A percentile compares a stretch with the other conserved stretches of the same genome.
These are phyloP conservation scores for Celastrina argiolus DNA, from an alignment of 2,888 invertebrate species.

Conservation along the genomic window DNA sequence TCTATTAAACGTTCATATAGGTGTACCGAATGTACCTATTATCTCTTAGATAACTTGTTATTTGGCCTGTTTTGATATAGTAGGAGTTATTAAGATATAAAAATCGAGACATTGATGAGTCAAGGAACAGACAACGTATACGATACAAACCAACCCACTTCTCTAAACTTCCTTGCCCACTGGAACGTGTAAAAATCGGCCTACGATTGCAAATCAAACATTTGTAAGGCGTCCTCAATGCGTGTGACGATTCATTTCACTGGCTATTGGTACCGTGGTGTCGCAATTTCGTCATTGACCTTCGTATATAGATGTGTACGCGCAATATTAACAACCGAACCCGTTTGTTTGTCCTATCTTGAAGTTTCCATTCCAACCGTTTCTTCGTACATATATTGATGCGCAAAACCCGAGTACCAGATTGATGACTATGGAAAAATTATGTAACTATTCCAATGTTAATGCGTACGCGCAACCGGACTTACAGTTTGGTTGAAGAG, in stretches of 20 bases:
- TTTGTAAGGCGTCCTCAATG: constrained; percentile 14
- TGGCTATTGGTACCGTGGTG: constrained; percentile 26
- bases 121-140: background rate
- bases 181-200: constrained; percentile 5
- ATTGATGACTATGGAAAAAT: too few relatives aligned
- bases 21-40: too few relatives aligned
- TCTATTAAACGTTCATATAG: background rate
- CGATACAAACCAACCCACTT: background rate
- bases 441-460: too few relatives aligned
- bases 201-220: constrained; percentile 1
- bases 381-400: background rate
- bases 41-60: background rate
- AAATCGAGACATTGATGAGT: too few relatives aligned
- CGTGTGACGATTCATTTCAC: constrained; percentile 28
- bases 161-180: background rate
- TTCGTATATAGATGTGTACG: constrained; percentile 21
- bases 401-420: too few relatives aligned
- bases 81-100: too few relatives aligned
- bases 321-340: background rate
- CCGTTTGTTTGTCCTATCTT: background rate
- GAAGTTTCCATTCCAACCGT: background rate
- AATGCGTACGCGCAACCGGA: too few relatives aligned
- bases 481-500: too few relatives aligned
- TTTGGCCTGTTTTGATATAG: background rate
- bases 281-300: constrained; percentile 30